phyloP scores from a whole-genome alignment of 2,113 vertebrate species.

The Pteronura brasiliensis region DNA sequence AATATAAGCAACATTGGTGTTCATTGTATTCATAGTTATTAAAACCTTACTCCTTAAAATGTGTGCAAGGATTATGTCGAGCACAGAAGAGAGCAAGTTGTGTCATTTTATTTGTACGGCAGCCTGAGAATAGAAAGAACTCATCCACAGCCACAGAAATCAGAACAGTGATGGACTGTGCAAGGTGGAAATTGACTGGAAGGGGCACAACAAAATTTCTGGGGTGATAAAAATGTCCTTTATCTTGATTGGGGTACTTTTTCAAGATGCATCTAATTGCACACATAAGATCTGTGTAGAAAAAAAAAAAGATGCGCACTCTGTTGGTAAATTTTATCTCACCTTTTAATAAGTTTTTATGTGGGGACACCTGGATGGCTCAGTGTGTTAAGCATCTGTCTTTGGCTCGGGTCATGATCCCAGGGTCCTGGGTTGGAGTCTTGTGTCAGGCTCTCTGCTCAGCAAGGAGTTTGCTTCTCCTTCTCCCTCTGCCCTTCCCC shows the following conservation, averaged over 20 bases:
- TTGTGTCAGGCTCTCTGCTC: background rate
- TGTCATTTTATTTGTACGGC: background rate
- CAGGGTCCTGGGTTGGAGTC: no score
- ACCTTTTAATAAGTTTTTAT: background rate
- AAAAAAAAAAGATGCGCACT: background rate
- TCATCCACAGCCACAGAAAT: background rate
- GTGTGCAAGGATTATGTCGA: background rate
- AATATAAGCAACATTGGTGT: background rate
- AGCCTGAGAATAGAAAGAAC: background rate
- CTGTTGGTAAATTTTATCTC: background rate
- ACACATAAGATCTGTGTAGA: background rate
- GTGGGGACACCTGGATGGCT: background rate
- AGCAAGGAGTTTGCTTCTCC: background rate
- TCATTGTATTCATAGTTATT: background rate
- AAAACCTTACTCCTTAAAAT: slow-evolving; percentile 16
- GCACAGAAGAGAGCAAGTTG: background rate
- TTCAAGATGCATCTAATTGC: background rate
- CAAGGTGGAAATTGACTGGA: background rate
- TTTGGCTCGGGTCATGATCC: background rate
- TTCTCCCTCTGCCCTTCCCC: background rate
- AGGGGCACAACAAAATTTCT: background rate
- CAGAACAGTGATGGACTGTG: background rate
- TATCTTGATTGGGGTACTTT: background rate
- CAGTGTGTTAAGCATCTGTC: background rate
- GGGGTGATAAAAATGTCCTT: background rate